These are phyloP conservation scores for Lasiurus borealis DNA, from an alignment of 2,113 vertebrate species.

Conservation along the genomic window DNA sequence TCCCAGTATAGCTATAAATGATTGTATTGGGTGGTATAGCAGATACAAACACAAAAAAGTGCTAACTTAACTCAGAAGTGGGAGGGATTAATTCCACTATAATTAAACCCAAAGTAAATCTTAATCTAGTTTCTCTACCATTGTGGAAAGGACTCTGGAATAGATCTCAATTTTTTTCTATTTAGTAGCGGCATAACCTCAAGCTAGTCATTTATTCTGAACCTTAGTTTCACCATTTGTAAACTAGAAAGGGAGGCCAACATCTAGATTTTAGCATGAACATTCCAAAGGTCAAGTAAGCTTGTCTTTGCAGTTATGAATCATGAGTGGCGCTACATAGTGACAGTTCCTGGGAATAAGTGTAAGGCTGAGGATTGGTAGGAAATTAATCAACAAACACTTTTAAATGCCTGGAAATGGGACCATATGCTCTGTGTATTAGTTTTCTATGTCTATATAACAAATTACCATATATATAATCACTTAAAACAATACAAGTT, in stretches of 20 bases:
- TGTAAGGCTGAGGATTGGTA: neutral
- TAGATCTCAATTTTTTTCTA: neutral
- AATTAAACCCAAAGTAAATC: neutral
- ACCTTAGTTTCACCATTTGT: neutral
- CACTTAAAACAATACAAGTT: neutral
- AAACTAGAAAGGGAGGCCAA: neutral
- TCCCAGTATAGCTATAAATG: neutral
- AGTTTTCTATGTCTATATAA: neutral
- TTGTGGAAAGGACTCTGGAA: neutral
- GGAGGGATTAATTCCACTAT: neutral
- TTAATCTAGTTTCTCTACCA: neutral
- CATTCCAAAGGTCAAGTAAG: neutral
- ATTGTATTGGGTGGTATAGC: neutral
- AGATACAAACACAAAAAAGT: neutral
- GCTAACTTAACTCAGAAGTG: neutral
- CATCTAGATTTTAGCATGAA: neutral
- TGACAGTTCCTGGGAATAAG: neutral
- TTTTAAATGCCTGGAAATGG: neutral
- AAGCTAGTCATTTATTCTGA: neutral
- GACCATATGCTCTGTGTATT: neutral
- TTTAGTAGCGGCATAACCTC: neutral
- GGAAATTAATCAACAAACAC: neutral
- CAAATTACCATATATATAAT: neutral
- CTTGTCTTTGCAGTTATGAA: neutral
- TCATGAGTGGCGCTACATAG: neutral